phyloP scores from a whole-genome alignment of 2,113 vertebrate species.

The Jacana jacana region DNA sequence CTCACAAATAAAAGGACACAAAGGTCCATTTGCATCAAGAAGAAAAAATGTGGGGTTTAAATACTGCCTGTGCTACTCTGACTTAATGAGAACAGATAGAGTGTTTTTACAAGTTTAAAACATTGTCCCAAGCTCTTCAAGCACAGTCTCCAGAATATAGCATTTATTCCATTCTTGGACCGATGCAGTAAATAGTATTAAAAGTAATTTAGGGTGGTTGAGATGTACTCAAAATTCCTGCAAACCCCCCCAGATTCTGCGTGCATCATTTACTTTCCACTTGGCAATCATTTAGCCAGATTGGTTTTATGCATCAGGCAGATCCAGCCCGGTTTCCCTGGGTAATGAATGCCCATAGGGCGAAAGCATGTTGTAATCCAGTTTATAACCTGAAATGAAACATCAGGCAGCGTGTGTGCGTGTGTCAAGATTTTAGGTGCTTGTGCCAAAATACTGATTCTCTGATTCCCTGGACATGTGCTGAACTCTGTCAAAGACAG shows the following conservation, averaged over 20 bases:
- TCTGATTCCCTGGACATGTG: not conserved
- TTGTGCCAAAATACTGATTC: not conserved
- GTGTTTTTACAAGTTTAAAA: not conserved
- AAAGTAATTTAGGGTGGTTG: not conserved
- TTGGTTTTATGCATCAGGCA: not conserved
- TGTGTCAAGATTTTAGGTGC: not conserved
- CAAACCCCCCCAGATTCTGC: not conserved
- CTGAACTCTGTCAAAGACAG: not conserved
- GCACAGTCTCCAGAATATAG: not conserved
- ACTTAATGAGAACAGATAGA: not conserved
- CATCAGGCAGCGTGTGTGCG: not conserved
- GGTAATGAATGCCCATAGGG: not conserved
- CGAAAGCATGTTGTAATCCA: slow-evolving; percentile 45
- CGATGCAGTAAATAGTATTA: not conserved
- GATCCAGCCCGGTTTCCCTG: slow-evolving; percentile 20
- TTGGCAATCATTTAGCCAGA: not conserved
- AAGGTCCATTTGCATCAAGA: slow-evolving; percentile 38
- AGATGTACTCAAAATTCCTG: not conserved
- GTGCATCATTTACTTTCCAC: not conserved
- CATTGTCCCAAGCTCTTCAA: not conserved
- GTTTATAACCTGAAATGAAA: slow-evolving; percentile 43
- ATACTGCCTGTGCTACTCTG: not conserved
- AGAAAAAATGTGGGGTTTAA: slow-evolving; percentile 5
- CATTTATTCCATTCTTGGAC: not conserved
- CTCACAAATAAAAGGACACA: slow-evolving; percentile 37